Evolutionary conservation across 1,140 invertebrate species (phyloP).

Genomic region (Whitmania pigra): DNA sequence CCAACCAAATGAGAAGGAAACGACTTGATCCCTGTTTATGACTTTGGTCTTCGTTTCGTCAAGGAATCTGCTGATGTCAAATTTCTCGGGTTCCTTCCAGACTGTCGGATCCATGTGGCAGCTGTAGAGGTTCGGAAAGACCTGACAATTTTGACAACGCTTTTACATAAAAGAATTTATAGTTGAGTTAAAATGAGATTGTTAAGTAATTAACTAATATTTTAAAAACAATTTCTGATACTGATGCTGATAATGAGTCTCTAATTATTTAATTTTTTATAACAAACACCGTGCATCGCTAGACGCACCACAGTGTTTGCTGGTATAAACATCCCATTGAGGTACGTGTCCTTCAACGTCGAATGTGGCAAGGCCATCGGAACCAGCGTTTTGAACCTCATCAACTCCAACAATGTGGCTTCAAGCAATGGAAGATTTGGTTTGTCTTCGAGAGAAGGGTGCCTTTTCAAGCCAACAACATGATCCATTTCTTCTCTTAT

Average conservation of each 20-base stretch:
- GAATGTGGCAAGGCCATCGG: background rate
- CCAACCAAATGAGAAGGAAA: conserved; percentile 11
- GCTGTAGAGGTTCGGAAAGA: conserved; percentile 14
- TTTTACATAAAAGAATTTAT: too few relatives aligned
- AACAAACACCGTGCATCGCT: too few relatives aligned
- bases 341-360: background rate
- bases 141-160: too few relatives aligned
- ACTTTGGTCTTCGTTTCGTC: conserved; percentile 19
- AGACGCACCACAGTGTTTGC: conserved; percentile 31
- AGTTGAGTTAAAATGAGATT: too few relatives aligned
- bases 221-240: too few relatives aligned
- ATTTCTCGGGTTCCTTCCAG: conserved; percentile 25
- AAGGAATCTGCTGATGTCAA: conserved; percentile 23
- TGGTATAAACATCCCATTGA: background rate
- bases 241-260: too few relatives aligned
- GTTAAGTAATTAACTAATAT: too few relatives aligned
- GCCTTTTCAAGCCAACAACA: conserved; percentile 30
- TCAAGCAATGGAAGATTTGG: conserved; percentile 8
- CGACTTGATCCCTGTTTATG: conserved; percentile 8
- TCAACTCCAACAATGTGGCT: background rate
- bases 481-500: conserved; percentile 35
- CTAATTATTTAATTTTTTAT: too few relatives aligned
- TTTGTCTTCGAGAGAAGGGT: conserved; percentile 28
- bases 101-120: conserved; percentile 23
- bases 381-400: background rate